These are phyloP conservation scores for Megalops atlanticus DNA, from an alignment of 2,113 vertebrate species.

Conservation along the genomic window DNA sequence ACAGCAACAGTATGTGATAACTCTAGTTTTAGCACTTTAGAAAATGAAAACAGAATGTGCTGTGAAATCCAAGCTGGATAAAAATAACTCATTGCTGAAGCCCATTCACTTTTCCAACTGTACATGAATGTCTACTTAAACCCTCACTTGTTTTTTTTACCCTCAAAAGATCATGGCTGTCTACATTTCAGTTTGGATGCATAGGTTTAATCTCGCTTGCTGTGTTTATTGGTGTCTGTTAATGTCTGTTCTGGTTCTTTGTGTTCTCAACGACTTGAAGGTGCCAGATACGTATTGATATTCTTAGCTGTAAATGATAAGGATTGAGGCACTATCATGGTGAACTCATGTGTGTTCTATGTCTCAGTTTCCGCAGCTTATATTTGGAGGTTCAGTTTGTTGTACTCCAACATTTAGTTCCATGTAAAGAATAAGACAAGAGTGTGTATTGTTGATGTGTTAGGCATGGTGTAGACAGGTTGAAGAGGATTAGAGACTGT, in stretches of 20 bases:
- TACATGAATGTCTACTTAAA: not conserved
- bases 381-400: too few species aligned
- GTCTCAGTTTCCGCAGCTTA: too few species aligned
- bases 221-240: not conserved
- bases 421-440: too few species aligned
- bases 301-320: too few species aligned
- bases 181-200: not conserved
- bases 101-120: constrained; percentile 41
- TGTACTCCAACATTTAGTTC: too few species aligned
- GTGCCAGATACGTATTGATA: too few species aligned
- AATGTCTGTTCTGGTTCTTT: not conserved
- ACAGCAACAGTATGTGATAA: constrained; percentile 43
- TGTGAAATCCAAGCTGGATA: constrained; percentile 46
- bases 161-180: not conserved
- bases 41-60: constrained; percentile 62
- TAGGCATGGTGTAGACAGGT: too few species aligned
- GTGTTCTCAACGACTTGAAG: too few species aligned
- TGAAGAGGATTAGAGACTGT: too few species aligned
- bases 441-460: too few species aligned
- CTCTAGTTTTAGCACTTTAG: constrained; percentile 48
- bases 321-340: too few species aligned
- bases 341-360: too few species aligned
- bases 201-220: not conserved
- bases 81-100: constrained; percentile 51
- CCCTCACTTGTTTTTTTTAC: not conserved